Base-by-base conservation (phyloP, 1,140 invertebrate genomes). In the Theocolax elegans region DNA sequence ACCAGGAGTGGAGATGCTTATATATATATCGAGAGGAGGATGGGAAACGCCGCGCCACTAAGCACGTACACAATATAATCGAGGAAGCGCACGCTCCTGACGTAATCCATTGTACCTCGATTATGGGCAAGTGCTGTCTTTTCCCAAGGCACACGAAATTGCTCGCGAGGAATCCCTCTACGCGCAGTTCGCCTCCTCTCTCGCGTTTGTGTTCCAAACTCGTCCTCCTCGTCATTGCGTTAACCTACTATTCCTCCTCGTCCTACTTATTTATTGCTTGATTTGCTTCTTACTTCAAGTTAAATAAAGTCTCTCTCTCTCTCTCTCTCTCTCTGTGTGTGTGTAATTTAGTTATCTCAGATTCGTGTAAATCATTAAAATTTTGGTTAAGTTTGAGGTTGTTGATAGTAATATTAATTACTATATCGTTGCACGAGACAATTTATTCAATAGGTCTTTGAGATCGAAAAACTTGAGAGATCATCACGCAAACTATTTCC, bases 41-140 rank as follows among this genome's bases (percentile, higher is more conserved):
- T 10, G 58, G 10, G 23, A 62, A n/a, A 48, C 17, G 25, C 8
- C n/a, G 13, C 42, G n/a, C 2, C 25, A 35, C 51, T 35, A 31
- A 54, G 29, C 29, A 35, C 51, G 51, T 35, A 54, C 27, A 17
- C 12, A 27, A 35, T 54, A 54, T 19, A 54, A 54, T 54, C n/a
- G 51, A 51, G 51, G 6, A 1, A 54, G 15, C 25, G 25, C 13
- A 44, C 2, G 13, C 27, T 54, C 27, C 17, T 13, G 51, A 15
- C 6, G 10, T 54, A 31, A 59, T 40, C 56, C 17, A 59, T 59
- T 59, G 38, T 25, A n/a, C 19, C 56, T 23, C 35, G 35, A 59
- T 59, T 42, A 42, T 42, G 12, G 27, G 31, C 13, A 12, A 25
- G 48, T 25, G 12, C 10, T 35, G 12, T 13, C 23, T 51, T 29